Evolutionary conservation across 2,888 invertebrate species (phyloP), one percentile per base, ranked within the genome.

Genomic region (Autographa gamma): DNA sequence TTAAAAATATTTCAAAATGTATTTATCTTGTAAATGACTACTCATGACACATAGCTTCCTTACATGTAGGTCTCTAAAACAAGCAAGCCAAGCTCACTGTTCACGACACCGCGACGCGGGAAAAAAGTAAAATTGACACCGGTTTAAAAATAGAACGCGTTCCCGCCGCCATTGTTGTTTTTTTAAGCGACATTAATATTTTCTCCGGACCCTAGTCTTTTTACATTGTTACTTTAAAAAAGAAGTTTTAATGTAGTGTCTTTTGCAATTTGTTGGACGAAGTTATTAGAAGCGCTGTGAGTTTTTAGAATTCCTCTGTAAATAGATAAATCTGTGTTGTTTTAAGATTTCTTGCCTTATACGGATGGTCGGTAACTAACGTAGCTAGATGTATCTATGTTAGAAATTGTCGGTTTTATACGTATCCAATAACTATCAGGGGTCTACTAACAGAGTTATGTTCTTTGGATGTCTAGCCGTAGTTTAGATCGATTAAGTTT

Each of bases 121-220:
- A 89, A 89, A 90, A 89, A 90, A 86, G 83, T 79, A 83, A 89
- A 90, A 90, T 85, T 89, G 86, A 89, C 89, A 87, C 85, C 63
- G 76, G 86, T 88, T 91, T 89, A 91, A 91, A 91, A 90, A 91
- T 91, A 92, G 89, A 91, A 89, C 86, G 71, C 81, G 81, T 81
- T 85, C 84, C 84, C 82, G 85, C 82, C 83, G 71, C 74, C 74
- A 76, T 77, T 66, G 67, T 79, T 73, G 32, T 63, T 78, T 69
- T 88, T 88, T 88, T 84, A 71, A 80, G 71, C 79, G 85, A 88
- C 89, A 88, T 86, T 89, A 89, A 89, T 90, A 87, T 89, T 89
- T 87, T 84, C 85, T 79, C 77, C 67, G 74, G 75, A 69, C 69
- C 73, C 73, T 34, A 14, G 64, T 19, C 81, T 77, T 78, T 77